Evolutionary conservation across 2,888 invertebrate species (phyloP).

Genomic region (Coleophora flavipennella): DNA sequence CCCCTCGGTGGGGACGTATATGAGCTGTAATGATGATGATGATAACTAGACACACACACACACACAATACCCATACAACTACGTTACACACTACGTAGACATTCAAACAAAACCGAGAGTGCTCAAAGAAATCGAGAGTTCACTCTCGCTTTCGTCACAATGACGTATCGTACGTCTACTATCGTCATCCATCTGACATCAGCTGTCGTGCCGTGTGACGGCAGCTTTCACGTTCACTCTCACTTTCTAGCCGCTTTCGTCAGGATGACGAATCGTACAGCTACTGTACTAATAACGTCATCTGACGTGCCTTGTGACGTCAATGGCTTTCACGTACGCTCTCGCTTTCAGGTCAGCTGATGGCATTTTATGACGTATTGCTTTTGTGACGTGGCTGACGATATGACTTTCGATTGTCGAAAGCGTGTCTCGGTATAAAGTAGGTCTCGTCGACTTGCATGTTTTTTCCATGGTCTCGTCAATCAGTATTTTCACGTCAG

Average conservation of each 20-base stretch:
- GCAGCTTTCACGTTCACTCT: constrained; percentile 17
- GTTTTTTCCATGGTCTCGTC: no score
- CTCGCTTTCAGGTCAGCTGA: constrained; percentile 21
- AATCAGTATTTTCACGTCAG: no score
- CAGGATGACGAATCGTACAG: constrained; percentile 12
- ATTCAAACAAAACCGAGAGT: constrained; percentile 9
- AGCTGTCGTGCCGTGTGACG: neutral
- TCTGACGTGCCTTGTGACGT: neutral
- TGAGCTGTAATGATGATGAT: no score
- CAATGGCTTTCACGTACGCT: constrained; percentile 15
- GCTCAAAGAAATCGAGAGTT: constrained; percentile 24
- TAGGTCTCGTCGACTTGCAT: no score
- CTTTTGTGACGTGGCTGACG: constrained; percentile 18
- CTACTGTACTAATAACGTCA: neutral
- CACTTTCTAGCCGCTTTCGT: constrained; percentile 22
- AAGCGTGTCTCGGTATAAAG: no score
- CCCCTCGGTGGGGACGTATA: no score
- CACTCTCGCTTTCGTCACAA: constrained; percentile 20
- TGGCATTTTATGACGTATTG: constrained; percentile 13
- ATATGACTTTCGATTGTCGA: no score
- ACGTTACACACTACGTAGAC: constrained; percentile 1
- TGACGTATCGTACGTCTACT: constrained; percentile 13
- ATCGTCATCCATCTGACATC: constrained; percentile 5
- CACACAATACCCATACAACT: neutral
- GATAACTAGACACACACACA: no score